Conservation (phyloP, 2,113 vertebrate genomes). For the Galemys pyrenaicus region DNA sequence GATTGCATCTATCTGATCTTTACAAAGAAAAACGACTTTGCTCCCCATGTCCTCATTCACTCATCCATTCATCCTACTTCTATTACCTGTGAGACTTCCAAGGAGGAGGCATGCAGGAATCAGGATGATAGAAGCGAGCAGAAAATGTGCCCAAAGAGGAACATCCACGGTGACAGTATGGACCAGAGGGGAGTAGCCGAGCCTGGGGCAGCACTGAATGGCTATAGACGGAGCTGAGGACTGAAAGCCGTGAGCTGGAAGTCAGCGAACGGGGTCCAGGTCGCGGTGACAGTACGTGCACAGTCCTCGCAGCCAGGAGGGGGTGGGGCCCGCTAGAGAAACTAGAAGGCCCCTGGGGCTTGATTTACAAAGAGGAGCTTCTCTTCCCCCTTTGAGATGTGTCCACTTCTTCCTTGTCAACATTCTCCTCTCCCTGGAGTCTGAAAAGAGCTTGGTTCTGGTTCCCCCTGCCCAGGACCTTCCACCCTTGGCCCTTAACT, state of each 20-base stretch:
- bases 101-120: not conserved
- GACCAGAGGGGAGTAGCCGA: not conserved
- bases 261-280: not conserved
- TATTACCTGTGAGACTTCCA: not conserved
- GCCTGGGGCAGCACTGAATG: not conserved
- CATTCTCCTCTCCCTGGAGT: not conserved
- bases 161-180: not conserved
- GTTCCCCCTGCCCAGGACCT: not conserved
- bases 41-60: not conserved
- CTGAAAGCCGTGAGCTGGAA: not conserved
- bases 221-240: not conserved
- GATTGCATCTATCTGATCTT: not conserved
- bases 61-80: not conserved
- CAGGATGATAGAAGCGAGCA: not conserved
- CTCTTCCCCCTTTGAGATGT: no score
- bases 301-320: not conserved
- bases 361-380: not conserved
- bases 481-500: not conserved
- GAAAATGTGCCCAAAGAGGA: not conserved
- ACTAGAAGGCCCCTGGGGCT: no score
- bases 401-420: not conserved
- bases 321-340: not conserved
- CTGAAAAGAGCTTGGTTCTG: not conserved
- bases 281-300: accelerated
- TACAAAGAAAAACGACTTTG: not conserved